Conservation (phyloP, 2,797 vertebrate species). For the Streptopelia turtur region DNA sequence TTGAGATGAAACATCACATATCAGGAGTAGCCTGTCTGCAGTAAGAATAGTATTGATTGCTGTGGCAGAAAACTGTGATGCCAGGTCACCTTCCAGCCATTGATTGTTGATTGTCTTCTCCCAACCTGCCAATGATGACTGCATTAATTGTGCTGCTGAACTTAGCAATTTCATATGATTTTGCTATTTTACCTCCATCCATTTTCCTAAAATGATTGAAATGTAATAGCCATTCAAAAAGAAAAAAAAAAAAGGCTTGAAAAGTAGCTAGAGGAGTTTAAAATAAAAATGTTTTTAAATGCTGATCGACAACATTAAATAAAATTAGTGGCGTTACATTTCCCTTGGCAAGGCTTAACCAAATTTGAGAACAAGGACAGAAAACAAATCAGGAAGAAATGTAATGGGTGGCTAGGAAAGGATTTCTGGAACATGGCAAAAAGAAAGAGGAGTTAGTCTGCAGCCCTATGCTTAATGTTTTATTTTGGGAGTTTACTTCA, state of each 20-base stretch:
- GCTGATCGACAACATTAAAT: not conserved
- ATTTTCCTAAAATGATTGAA: slow-evolving; percentile 48
- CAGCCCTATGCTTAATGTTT: not conserved
- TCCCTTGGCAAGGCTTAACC: not conserved
- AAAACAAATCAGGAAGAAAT: not conserved
- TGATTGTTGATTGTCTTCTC: slow-evolving; percentile 70
- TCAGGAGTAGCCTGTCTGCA: not conserved
- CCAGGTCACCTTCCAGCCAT: slow-evolving; percentile 77
- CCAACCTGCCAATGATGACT: slow-evolving; percentile 58
- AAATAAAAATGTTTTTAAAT: not conserved
- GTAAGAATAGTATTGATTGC: slow-evolving; percentile 71
- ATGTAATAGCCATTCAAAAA: not conserved
- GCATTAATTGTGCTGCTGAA: slow-evolving; percentile 66
- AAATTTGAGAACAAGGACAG: not conserved
- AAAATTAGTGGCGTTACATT: not conserved
- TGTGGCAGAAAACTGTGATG: slow-evolving; percentile 55
- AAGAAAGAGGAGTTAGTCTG: not conserved
- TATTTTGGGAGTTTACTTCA: not conserved
- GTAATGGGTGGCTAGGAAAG: not conserved
- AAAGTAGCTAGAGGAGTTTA: not conserved
- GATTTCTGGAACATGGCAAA: not conserved
- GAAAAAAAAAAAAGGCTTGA: not conserved
- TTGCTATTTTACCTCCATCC: not conserved
- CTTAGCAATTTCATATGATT: slow-evolving; percentile 42
- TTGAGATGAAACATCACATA: slow-evolving; percentile 49